Percentiles rank a stretch among this genome's conserved stretches.
These are phyloP conservation scores for Drosophila subquinaria DNA, from an alignment of 2,888 invertebrate species.

Conservation along the genomic window DNA sequence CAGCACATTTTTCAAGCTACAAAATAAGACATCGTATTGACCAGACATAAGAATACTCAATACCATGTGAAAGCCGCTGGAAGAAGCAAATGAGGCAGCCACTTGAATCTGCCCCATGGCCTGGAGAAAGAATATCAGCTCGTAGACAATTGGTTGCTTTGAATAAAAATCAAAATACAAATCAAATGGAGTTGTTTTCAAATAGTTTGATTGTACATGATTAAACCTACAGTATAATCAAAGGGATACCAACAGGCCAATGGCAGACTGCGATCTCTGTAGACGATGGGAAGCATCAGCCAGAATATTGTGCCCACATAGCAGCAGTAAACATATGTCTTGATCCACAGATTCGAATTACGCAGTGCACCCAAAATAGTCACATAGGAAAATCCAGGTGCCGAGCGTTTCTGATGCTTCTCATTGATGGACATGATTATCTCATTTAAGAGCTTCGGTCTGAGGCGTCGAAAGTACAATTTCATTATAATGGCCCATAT, in stretches of 20 bases:
- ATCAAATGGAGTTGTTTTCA: not conserved
- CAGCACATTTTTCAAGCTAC: slow-evolving; percentile 82
- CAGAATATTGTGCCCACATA: slow-evolving; percentile 52
- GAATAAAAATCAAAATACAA: not conserved
- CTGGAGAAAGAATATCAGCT: slow-evolving; percentile 78
- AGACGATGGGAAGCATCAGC: slow-evolving; percentile 67
- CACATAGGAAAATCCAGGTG: slow-evolving; percentile 78
- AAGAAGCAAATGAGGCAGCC: slow-evolving; percentile 74
- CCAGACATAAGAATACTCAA: slow-evolving; percentile 77
- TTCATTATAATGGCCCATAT: slow-evolving; percentile 74
- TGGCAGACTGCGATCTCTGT: slow-evolving; percentile 75
- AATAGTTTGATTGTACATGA: not conserved
- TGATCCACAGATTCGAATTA: slow-evolving; percentile 62
- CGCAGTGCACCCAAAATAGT: slow-evolving; percentile 65
- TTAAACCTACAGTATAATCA: slow-evolving; percentile 68
- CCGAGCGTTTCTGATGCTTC: slow-evolving; percentile 66
- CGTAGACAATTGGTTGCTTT: slow-evolving; percentile 74
- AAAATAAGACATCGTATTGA: slow-evolving; percentile 81
- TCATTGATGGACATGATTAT: slow-evolving; percentile 66
- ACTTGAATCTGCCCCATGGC: slow-evolving; percentile 83
- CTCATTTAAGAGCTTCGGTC: slow-evolving; percentile 41
- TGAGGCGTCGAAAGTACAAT: slow-evolving; percentile 72
- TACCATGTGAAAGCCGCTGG: slow-evolving; percentile 83
- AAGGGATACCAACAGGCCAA: slow-evolving; percentile 83
- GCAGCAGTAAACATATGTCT: slow-evolving; percentile 65